phyloP scores from a whole-genome alignment of 1,140 invertebrate genomes.

The Cherax destructor region DNA sequence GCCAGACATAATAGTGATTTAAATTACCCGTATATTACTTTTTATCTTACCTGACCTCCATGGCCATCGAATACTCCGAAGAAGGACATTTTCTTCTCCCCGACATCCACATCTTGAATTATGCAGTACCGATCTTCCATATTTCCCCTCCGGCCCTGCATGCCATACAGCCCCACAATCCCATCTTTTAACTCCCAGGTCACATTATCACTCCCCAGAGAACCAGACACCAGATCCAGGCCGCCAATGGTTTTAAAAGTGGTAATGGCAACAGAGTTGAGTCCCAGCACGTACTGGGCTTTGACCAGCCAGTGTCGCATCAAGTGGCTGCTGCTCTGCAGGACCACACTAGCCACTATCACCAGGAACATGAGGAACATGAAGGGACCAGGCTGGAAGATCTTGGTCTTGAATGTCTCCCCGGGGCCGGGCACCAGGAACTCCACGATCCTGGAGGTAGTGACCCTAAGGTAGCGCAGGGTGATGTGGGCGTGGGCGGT shows the following conservation, averaged over 20 bases:
- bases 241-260: constrained; percentile 29
- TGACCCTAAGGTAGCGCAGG: constrained; percentile 46
- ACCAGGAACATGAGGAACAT: constrained; percentile 61
- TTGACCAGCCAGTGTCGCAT: constrained; percentile 23
- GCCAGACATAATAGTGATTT: no score
- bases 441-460: constrained; percentile 34
- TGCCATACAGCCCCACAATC: constrained; percentile 60
- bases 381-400: constrained; percentile 52
- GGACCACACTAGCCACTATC: constrained; percentile 48
- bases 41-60: constrained; percentile 62
- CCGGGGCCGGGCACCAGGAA: constrained; percentile 41
- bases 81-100: constrained; percentile 69
- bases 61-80: constrained; percentile 70
- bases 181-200: constrained; percentile 59
- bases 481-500: constrained; percentile 52
- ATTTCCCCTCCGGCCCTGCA: constrained; percentile 68
- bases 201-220: constrained; percentile 43
- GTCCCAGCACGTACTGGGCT: constrained; percentile 31
- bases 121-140: constrained; percentile 69
- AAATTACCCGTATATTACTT: neutral
- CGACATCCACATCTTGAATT: constrained; percentile 67
- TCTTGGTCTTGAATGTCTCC: constrained; percentile 40
- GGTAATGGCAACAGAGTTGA: constrained; percentile 11
- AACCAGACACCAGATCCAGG: constrained; percentile 16
- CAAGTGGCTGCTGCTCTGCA: constrained; percentile 54